Base-by-base conservation (phyloP, 2,888 invertebrate genomes). In the Barypeithes pellucidus region DNA sequence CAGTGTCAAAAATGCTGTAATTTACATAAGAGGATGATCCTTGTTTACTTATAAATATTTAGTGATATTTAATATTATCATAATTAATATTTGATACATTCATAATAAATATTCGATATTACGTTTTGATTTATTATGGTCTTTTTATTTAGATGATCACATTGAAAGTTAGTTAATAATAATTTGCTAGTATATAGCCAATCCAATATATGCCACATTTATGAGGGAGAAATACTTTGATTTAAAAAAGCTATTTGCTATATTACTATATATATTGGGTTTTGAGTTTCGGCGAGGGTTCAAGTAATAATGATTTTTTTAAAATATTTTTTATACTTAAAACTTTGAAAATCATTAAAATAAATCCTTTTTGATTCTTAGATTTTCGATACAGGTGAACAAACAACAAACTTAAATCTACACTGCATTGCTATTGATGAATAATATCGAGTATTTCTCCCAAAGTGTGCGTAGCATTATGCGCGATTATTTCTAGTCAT, bases 401-500 rank as follows among this genome's bases (percentile, higher is more conserved):
- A n/a, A n/a, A n/a, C n/a, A n/a, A n/a, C n/a, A n/a, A n/a, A n/a
- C n/a, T n/a, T n/a, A n/a, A n/a, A n/a, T n/a, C n/a, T n/a, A n/a
- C n/a, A n/a, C n/a, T n/a, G n/a, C n/a, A n/a, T n/a, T n/a, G n/a
- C n/a, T 39, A 39, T 11, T 39, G 12, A 39, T 2, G 3, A 36
- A 33, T 14, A 8, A 12, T 59, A 14, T 14, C 14, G 16, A 61
- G 43, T 61, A 16, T 61, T 61, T 61, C 45, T 45, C 41, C 45
- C 29, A 20, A 41, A 29, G 45, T 61, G 43, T 16, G 14, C 24
- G n/a, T n/a, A 29, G 43, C 24, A 61, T n/a, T n/a, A 66, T 22
- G 24, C 57, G 60, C 57, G 41, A 52, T 65, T 71, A 57, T 59
- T 65, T 71, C 65, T 71, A 71, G 71, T 71, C 71, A 71, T 65